Base-by-base conservation (phyloP, 2,113 vertebrate genomes). In the Lepus europaeus region DNA sequence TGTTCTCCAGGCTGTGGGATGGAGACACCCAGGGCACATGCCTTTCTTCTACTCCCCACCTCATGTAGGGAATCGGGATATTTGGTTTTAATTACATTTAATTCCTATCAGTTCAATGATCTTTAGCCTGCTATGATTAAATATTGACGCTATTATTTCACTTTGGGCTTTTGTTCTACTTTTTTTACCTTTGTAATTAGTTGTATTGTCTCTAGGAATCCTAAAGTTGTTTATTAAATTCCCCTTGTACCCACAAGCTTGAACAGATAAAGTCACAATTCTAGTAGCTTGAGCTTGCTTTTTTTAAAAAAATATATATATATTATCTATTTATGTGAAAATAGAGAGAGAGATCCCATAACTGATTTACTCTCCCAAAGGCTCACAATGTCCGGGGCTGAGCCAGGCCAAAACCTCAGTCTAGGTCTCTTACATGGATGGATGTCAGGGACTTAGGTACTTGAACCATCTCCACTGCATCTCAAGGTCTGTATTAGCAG, bases 51-150 rank as follows among this genome's bases (percentile, higher is more conserved):
- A 66, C 66, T 49, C 63, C 5, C 10, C 6, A 70, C 16, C 49
- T 13, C 29, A 16, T 10, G 0, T 0, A 69, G 53, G 95, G 84
- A 98, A 95, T 92, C 72, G 2, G 80, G 89, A 95, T 89, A 84
- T 64, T 98, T 97, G 97, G 93, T 96, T 97, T 98, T 96, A 96
- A 82, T 97, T 98, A 95, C 95, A 94, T 96, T 97, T 97, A 96
- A 97, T 95, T 95, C 93, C 36, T 5, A 86, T 96, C 97, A 93
- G 88, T 97, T 98, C 95, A 1, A 93, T 5, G 97, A 93, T 91
- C 85, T 69, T 91, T 96, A 61, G 33, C 89, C 96, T 87, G 78
- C 84, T 93, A 73, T 92, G 91, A 96, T 98, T 97, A 98, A 98
- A 97, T 96, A 97, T 96, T 97, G 96, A 98, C 97, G 87, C 93